Conservation (phyloP, 2,888 invertebrate genomes). For the Hipparchia semele region DNA sequence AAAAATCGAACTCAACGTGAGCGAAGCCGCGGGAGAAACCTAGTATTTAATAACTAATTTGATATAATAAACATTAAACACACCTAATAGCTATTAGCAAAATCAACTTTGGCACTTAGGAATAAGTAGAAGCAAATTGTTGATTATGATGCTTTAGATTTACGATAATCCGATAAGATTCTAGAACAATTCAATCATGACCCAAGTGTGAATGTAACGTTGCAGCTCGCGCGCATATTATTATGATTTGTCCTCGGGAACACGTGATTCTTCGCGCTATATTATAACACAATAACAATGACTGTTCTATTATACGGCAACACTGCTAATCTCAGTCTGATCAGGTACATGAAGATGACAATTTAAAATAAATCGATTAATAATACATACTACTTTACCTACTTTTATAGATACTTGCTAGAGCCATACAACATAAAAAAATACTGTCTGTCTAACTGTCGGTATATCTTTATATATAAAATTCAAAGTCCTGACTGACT, state of each 20-base stretch:
- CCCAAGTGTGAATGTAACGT: slow-evolving; percentile 50
- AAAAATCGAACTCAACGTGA: too few species aligned
- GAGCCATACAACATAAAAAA: too few species aligned
- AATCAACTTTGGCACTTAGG: background rate
- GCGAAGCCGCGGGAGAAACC: too few species aligned
- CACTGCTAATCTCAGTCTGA: background rate
- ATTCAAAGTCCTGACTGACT: too few species aligned
- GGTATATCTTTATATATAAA: too few species aligned
- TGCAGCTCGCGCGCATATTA: slow-evolving; percentile 42
- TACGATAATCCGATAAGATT: slow-evolving; percentile 43
- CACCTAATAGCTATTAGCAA: too few species aligned
- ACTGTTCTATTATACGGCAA: background rate
- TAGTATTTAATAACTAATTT: too few species aligned
- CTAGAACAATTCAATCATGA: slow-evolving; percentile 53
- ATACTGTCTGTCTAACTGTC: too few species aligned
- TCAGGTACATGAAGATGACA: background rate
- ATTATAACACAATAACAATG: slow-evolving; percentile 57
- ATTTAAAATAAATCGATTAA: background rate
- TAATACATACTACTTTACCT: background rate
- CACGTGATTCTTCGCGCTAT: slow-evolving; percentile 59
- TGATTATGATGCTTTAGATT: slow-evolving; percentile 22
- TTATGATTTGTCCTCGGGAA: slow-evolving; percentile 50
- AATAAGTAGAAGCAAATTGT: slow-evolving; percentile 6
- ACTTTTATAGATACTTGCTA: background rate
- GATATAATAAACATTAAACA: too few species aligned